phyloP scores from a whole-genome alignment of 1,140 invertebrate species.

The Leptoteleia sp. region DNA sequence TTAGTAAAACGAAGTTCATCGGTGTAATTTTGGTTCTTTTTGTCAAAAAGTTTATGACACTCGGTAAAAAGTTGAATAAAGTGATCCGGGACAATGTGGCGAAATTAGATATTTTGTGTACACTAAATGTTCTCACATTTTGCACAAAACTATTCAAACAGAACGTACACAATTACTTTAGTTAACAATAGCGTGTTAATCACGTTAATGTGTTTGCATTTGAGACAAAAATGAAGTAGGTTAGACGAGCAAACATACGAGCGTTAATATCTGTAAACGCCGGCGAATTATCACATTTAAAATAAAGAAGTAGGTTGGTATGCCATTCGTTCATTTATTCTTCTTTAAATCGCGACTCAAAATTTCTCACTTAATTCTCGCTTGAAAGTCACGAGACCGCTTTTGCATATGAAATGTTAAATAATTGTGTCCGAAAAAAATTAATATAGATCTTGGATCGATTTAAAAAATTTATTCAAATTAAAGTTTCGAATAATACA shows the following conservation, averaged over 20 bases:
- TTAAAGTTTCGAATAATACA: too few relatives aligned
- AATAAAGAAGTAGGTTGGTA: slow-evolving; percentile 42
- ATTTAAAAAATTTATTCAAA: too few relatives aligned
- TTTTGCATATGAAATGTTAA: too few relatives aligned
- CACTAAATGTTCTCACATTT: slow-evolving; percentile 7
- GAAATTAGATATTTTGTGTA: slow-evolving; percentile 7
- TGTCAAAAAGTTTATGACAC: too few relatives aligned
- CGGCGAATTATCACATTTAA: slow-evolving; percentile 17
- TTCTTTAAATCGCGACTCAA: slow-evolving; percentile 11
- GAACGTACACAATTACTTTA: slow-evolving; percentile 9
- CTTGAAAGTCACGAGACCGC: too few relatives aligned
- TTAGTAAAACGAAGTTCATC: too few relatives aligned
- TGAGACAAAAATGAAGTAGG: slow-evolving; percentile 23
- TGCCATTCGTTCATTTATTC: slow-evolving; percentile 29
- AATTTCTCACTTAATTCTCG: slow-evolving; percentile 1
- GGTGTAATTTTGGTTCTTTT: too few relatives aligned
- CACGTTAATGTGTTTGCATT: slow-evolving; percentile 17
- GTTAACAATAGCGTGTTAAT: slow-evolving; percentile 26
- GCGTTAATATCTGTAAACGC: slow-evolving; percentile 21
- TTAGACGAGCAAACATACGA: slow-evolving; percentile 20
- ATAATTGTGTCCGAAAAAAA: too few relatives aligned
- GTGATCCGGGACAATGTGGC: too few relatives aligned
- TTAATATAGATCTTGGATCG: too few relatives aligned
- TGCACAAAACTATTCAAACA: slow-evolving; percentile 28
- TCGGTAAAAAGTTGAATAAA: too few relatives aligned